A percentile compares a stretch with the other conserved stretches of the same genome.
Conservation (phyloP, 37 sponge, comb jelly and placozoan genomes). For the Mnemiopsis leidyi region DNA sequence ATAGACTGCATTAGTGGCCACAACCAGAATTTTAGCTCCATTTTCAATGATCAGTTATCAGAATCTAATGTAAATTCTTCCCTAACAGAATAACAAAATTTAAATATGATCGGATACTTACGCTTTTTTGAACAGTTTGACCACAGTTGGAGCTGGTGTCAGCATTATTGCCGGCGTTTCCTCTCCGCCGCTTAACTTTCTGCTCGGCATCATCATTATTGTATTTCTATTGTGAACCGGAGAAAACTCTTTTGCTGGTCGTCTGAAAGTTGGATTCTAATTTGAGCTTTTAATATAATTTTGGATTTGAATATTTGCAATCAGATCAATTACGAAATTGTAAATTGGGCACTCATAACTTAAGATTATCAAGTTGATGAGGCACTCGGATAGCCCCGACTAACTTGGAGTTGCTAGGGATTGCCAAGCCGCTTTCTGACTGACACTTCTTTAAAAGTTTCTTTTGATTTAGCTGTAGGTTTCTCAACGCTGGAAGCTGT, state of each 20-base stretch:
- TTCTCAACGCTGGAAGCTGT: neutral
- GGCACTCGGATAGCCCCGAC: too few species aligned
- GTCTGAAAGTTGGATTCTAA: neutral
- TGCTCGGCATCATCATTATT: slow-evolving; percentile 2
- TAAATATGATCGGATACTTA: too few species aligned
- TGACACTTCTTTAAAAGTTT: neutral
- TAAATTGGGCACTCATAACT: too few species aligned
- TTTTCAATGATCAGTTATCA: too few species aligned
- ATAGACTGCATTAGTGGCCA: too few species aligned
- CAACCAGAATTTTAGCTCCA: too few species aligned
- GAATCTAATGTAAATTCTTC: too few species aligned
- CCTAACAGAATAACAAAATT: too few species aligned
- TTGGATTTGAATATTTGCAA: too few species aligned
- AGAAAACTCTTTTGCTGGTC: neutral
- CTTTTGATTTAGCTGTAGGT: neutral
- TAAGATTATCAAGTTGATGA: too few species aligned
- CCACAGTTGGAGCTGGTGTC: slow-evolving; percentile 1
- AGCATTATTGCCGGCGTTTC: slow-evolving; percentile 38
- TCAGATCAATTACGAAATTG: too few species aligned
- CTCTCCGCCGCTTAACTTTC: neutral
- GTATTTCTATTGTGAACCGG: neutral
- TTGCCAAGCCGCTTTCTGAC: neutral
- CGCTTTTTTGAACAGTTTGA: slow-evolving; percentile 46
- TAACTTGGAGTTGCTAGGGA: neutral
- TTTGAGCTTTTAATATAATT: too few species aligned